phyloP scores from a whole-genome alignment of 2,797 vertebrate species.

The Pitangus sulphuratus region DNA sequence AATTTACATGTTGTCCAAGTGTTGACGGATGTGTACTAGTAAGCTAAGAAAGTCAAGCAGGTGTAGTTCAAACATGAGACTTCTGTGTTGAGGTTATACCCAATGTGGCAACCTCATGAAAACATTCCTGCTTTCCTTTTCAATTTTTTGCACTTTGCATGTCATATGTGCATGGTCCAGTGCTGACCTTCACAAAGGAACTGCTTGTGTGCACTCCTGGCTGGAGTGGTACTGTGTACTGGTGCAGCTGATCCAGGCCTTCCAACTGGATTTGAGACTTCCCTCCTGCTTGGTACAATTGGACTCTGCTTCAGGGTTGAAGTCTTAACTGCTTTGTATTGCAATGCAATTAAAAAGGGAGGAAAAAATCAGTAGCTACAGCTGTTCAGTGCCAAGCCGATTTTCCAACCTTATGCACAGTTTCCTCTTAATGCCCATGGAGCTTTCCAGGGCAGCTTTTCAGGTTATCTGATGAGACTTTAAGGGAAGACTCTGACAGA shows the following conservation, averaged over 20 bases:
- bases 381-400: not conserved
- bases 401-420: not conserved
- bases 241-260: accelerated
- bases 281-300: not conserved
- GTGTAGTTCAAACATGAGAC: not conserved
- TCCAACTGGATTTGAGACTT: not conserved
- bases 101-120: not conserved
- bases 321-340: not conserved
- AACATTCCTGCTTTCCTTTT: not conserved
- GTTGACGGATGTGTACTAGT: not conserved
- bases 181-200: not conserved
- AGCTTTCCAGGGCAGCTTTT: not conserved
- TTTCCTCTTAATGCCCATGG: not conserved
- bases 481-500: not conserved
- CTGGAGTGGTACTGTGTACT: not conserved
- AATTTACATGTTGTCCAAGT: not conserved
- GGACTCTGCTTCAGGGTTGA: not conserved
- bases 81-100: not conserved
- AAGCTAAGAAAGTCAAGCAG: not conserved
- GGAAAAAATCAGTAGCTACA: not conserved
- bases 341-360: not conserved
- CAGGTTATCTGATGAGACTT: not conserved
- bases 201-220: not conserved
- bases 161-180: not conserved
- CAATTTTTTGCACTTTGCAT: not conserved